phyloP scores from a whole-genome alignment of 2,113 vertebrate genomes.

The Sander lucioperca region DNA sequence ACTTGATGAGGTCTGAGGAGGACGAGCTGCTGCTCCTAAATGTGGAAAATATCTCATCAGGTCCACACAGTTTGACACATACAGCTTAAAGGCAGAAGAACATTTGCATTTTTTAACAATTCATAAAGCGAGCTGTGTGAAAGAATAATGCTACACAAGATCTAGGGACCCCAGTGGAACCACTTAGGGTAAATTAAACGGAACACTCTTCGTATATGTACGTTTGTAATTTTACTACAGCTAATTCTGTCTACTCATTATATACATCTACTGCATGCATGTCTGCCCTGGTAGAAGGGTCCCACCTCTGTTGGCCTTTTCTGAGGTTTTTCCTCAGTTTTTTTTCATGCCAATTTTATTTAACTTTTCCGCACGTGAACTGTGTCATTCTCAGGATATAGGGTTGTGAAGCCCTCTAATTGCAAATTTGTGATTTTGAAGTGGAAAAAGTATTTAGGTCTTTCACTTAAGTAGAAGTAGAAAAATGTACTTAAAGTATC shows the following conservation, averaged over 20 bases:
- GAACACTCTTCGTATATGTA: background rate
- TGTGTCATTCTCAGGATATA: background rate
- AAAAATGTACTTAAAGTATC: background rate
- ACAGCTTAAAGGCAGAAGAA: slow-evolving; percentile 28
- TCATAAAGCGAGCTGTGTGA: slow-evolving; percentile 10
- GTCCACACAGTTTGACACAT: slow-evolving; percentile 44
- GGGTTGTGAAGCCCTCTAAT: background rate
- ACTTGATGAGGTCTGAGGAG: slow-evolving; percentile 73
- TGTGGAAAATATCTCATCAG: slow-evolving; percentile 63
- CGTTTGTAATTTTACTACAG: background rate
- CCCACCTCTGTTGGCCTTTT: background rate
- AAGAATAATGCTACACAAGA: background rate
- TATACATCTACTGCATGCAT: background rate
- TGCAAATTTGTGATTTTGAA: background rate
- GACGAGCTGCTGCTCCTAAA: slow-evolving; percentile 62
- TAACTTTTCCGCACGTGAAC: background rate
- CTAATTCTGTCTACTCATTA: background rate
- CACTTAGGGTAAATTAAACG: background rate
- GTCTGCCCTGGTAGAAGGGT: background rate
- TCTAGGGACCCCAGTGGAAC: background rate
- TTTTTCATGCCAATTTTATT: background rate
- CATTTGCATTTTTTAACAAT: background rate
- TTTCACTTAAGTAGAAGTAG: background rate
- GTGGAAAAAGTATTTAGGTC: background rate
- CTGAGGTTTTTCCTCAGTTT: background rate